Evolutionary conservation across 2,797 vertebrate species (phyloP), one percentile per base, ranked within the genome.

Genomic region (Myotis vivesi): DNA sequence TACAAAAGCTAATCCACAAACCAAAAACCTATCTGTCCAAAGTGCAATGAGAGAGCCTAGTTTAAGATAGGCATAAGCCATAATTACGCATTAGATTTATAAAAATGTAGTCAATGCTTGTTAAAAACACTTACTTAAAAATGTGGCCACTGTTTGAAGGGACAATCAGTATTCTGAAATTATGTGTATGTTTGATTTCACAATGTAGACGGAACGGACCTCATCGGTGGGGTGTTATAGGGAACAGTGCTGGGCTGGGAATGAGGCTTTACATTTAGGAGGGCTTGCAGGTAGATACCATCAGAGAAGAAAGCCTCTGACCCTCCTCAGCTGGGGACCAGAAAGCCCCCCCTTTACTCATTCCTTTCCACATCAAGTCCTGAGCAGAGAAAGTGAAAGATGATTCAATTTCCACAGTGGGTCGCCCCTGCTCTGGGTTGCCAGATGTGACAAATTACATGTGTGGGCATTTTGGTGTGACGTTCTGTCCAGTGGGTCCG

Each of bases 381-480:
- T 81, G 95, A 94, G 97, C 96, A 90, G 92, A 85, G 94, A 96
- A 97, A 98, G 98, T 98, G 98, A 98, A 96, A 93, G 97, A 97
- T 98, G 98, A 98, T 97, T 97, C 97, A 96, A 97, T 98, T 98
- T 98, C 96, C 22, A 96, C 82, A 11, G 95, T 69, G 33, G 97
- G 96, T 97, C 93, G 36, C 89, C 91, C 94, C 85, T 94, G 97
- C 97, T 98, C 97, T 96, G 97, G 94, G 97, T 75, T 97, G 98
- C 97, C 98, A 93, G 93, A 97, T 1, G 95, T 97, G 98, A 98
- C 97, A 98, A 98, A 98, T 98, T 25, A 97, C 49, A 97, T 2
- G 19, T 1, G 93, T 94, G 97, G 94, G 97, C 92, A 94, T 79
- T 97, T 96, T 66, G 96, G 94, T 91, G 96, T 97, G 96, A 97